A percentile compares a stretch with the other conserved stretches of the same genome.
These are phyloP conservation scores for Triplophysa tibetana DNA, from an alignment of 2,113 vertebrate species.

Conservation along the genomic window DNA sequence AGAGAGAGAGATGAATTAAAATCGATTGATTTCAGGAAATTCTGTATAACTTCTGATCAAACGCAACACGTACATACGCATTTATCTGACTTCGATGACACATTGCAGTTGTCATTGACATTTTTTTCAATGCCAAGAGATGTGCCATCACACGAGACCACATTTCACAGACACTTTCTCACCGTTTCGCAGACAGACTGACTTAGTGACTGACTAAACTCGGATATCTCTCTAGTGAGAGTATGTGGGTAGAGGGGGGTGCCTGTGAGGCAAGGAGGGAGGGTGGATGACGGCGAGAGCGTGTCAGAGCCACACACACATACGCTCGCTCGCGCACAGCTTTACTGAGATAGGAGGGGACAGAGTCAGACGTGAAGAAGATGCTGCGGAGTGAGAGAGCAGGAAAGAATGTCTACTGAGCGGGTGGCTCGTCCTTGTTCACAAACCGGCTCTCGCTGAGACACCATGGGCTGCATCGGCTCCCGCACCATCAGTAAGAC, in stretches of 20 bases:
- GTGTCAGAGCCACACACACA: slow-evolving; percentile 35
- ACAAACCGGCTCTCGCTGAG: slow-evolving; percentile 67
- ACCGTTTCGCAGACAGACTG: slow-evolving; percentile 44
- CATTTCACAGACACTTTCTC: background rate
- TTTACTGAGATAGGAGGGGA: slow-evolving; percentile 39
- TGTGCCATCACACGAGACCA: background rate
- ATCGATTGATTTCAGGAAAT: slow-evolving; percentile 6
- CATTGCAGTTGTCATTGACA: background rate
- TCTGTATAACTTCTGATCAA: background rate
- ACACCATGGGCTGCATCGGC: slow-evolving; percentile 80
- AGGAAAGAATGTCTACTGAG: slow-evolving; percentile 65
- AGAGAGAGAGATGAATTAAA: background rate
- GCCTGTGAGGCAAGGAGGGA: slow-evolving; percentile 36
- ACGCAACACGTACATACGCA: too few relatives aligned
- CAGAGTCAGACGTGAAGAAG: slow-evolving; percentile 38
- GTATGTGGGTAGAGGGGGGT: slow-evolving; percentile 19
- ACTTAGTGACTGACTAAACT: slow-evolving; percentile 47
- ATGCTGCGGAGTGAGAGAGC: slow-evolving; percentile 38
- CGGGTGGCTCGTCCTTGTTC: slow-evolving; percentile 68
- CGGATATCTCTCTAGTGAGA: slow-evolving; percentile 45
- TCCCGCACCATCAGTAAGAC: slow-evolving; percentile 79
- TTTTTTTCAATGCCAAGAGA: slow-evolving; percentile 16
- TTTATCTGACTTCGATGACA: too few relatives aligned
- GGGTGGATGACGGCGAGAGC: slow-evolving; percentile 30
- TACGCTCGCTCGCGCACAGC: slow-evolving; percentile 22